phyloP scores from a whole-genome alignment of 2,888 invertebrate genomes.

The Hemaris fuciformis region DNA sequence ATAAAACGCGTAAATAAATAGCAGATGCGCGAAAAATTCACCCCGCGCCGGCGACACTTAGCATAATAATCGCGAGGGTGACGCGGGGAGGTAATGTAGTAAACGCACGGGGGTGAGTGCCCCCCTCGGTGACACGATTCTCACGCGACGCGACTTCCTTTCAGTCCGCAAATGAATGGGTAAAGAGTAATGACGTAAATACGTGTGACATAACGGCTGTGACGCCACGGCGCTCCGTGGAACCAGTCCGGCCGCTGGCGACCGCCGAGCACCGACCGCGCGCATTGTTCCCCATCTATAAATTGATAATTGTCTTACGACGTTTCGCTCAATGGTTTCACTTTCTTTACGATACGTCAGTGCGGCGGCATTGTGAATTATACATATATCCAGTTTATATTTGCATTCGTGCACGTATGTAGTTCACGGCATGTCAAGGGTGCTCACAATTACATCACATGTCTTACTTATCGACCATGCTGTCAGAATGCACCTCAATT shows the following conservation, averaged over 20 bases:
- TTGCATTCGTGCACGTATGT: not conserved
- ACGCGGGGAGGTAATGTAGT: constrained; percentile 31
- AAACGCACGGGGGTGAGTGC: constrained; percentile 33
- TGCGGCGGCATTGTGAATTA: not conserved
- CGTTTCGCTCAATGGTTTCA: constrained; percentile 29
- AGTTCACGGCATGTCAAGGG: not conserved
- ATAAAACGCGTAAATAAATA: constrained; percentile 81
- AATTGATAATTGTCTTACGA: constrained; percentile 34
- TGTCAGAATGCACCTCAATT: not conserved
- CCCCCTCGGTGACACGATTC: constrained; percentile 76
- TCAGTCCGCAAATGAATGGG: constrained; percentile 74
- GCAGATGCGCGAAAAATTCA: constrained; percentile 80
- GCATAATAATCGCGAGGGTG: constrained; percentile 77
- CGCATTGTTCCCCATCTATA: constrained; percentile 35
- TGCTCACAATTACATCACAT: not conserved
- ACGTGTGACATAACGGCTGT: constrained; percentile 47
- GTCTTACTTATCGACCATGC: not conserved
- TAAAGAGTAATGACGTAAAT: constrained; percentile 60
- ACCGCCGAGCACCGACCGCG: constrained; percentile 21
- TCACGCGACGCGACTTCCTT: constrained; percentile 76
- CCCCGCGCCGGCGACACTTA: constrained; percentile 77
- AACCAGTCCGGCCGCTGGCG: constrained; percentile 44
- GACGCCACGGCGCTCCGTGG: constrained; percentile 64
- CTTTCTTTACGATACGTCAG: constrained; percentile 26
- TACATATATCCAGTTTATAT: not conserved